These are phyloP conservation scores for Zaprionus ghesquierei DNA, from an alignment of 1,140 invertebrate genomes.

Conservation along the genomic window DNA sequence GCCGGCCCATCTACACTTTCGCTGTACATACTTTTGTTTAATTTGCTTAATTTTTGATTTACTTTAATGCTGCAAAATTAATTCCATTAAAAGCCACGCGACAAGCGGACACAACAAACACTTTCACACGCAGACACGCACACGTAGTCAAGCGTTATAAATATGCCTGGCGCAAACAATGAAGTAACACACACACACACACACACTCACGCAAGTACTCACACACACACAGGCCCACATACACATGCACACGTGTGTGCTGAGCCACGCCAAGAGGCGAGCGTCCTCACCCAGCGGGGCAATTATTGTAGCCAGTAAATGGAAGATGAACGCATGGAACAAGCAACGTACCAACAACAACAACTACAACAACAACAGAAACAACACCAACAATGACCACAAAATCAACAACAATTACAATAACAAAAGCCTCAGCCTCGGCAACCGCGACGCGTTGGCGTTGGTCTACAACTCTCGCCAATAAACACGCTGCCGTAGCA, in stretches of 20 bases:
- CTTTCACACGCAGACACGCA: slow-evolving; percentile 34
- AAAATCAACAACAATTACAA: slow-evolving; percentile 53
- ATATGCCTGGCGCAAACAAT: slow-evolving; percentile 26
- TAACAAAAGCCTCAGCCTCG: slow-evolving; percentile 24
- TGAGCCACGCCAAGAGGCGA: neutral
- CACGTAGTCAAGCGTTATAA: slow-evolving; percentile 33
- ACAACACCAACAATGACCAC: slow-evolving; percentile 15
- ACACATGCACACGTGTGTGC: slow-evolving; percentile 20
- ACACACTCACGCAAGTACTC: neutral
- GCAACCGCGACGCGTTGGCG: neutral
- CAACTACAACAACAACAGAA: slow-evolving; percentile 41
- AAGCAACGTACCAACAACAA: slow-evolving; percentile 50
- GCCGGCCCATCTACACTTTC: neutral
- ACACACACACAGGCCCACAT: slow-evolving; percentile 9
- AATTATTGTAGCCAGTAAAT: slow-evolving; percentile 59
- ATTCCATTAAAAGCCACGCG: slow-evolving; percentile 61
- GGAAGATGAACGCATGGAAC: slow-evolving; percentile 43
- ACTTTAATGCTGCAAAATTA: slow-evolving; percentile 50
- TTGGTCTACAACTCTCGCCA: slow-evolving; percentile 7
- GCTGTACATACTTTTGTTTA: neutral
- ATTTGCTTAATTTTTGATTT: slow-evolving; percentile 45
- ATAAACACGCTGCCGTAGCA: neutral
- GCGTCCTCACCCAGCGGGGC: slow-evolving; percentile 30
- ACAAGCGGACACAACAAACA: slow-evolving; percentile 42
- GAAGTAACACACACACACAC: slow-evolving; percentile 12